phyloP scores from a whole-genome alignment of 2,888 invertebrate genomes.

The Agrilus biguttatus region DNA sequence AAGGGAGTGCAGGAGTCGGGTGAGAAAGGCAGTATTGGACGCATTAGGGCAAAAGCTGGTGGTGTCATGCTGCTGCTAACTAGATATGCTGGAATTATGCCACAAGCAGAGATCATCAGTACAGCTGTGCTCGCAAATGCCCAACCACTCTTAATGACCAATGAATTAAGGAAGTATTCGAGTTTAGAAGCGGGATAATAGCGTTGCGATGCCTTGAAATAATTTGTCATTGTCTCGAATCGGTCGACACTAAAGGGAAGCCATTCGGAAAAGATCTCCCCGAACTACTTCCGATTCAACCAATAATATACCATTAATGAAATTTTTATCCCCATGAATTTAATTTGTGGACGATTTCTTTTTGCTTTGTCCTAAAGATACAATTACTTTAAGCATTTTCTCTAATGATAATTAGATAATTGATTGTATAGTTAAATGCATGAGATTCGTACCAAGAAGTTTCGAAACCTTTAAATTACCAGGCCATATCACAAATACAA shows the following conservation, averaged over 20 bases:
- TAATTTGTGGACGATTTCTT: too few relatives aligned
- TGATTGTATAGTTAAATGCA: too few relatives aligned
- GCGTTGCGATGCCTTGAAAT: slow-evolving; percentile 15
- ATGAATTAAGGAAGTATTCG: slow-evolving; percentile 25
- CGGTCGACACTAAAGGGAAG: slow-evolving; percentile 9
- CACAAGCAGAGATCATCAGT: slow-evolving; percentile 25
- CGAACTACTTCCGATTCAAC: background rate
- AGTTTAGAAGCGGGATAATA: slow-evolving; percentile 17
- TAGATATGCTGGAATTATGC: slow-evolving; percentile 29
- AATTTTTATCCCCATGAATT: too few relatives aligned
- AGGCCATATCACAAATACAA: too few relatives aligned
- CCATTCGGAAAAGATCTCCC: slow-evolving; percentile 5
- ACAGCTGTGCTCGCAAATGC: slow-evolving; percentile 21
- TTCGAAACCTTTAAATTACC: too few relatives aligned
- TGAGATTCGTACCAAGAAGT: too few relatives aligned
- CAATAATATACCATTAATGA: too few relatives aligned
- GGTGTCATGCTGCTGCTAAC: slow-evolving; percentile 17
- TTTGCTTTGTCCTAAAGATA: too few relatives aligned
- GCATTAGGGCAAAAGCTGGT: background rate
- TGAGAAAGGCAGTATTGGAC: background rate
- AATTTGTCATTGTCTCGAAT: slow-evolving; percentile 18
- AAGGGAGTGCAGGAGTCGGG: too few relatives aligned
- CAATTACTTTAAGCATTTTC: too few relatives aligned
- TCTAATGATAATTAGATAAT: too few relatives aligned
- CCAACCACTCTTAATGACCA: slow-evolving; percentile 26